Evolutionary conservation across 2,113 vertebrate species (phyloP).

Genomic region (Theristicus caerulescens): DNA sequence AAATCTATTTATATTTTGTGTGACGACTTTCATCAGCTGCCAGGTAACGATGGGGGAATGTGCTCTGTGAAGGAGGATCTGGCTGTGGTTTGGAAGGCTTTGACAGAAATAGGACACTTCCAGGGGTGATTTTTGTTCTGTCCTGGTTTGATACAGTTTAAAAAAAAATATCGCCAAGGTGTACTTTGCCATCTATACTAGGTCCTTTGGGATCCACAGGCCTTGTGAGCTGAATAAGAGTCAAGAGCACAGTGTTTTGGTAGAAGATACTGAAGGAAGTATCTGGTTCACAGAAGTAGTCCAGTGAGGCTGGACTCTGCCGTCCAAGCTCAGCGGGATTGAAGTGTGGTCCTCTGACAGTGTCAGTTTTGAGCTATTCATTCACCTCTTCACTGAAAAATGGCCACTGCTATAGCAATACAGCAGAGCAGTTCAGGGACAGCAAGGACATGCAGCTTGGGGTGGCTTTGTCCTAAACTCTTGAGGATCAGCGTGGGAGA

Average conservation of each 20-base stretch:
- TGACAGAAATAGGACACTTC: conserved; percentile 15
- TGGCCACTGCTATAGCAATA: rapidly evolving
- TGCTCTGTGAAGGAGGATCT: background rate
- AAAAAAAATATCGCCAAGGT: background rate
- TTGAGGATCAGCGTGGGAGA: background rate
- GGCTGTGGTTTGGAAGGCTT: background rate
- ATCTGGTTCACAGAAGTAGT: background rate
- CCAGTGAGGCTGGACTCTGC: background rate
- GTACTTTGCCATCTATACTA: background rate
- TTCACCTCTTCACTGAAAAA: background rate
- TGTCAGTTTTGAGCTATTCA: background rate
- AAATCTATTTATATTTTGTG: background rate
- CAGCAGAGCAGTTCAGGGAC: background rate
- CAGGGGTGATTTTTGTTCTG: background rate
- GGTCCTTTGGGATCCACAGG: background rate
- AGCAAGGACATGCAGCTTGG: background rate
- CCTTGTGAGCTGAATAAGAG: background rate
- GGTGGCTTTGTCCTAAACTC: background rate
- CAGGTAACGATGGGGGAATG: background rate
- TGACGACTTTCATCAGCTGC: conserved; percentile 15
- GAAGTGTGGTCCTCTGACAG: rapidly evolving
- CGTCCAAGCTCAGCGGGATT: background rate
- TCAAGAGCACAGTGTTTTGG: background rate
- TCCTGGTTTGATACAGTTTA: background rate
- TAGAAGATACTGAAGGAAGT: background rate